A percentile compares a stretch with the other conserved stretches of the same genome.
Evolutionary conservation across 2,797 vertebrate genomes (phyloP).

Genomic region (Tolypeutes matacus): DNA sequence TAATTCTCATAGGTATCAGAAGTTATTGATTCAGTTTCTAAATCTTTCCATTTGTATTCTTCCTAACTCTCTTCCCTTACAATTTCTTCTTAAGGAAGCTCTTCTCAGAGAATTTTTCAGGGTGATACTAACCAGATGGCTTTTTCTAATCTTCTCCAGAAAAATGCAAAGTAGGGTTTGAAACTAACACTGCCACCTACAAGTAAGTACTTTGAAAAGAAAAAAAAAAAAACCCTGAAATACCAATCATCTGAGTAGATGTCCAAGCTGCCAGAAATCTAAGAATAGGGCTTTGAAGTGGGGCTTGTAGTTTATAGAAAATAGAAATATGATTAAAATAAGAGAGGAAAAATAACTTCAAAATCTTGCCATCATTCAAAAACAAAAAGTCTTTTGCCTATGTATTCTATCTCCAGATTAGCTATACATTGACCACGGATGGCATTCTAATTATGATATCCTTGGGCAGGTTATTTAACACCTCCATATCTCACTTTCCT

Average conservation of each 20-base stretch:
- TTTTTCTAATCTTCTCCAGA: conserved; percentile 77
- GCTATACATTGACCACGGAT: background rate
- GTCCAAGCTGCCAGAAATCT: conserved; percentile 79
- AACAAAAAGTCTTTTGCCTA: conserved; percentile 43
- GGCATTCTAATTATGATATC: background rate
- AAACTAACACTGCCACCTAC: conserved; percentile 81
- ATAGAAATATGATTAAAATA: conserved; percentile 72
- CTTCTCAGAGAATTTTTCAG: conserved; percentile 66
- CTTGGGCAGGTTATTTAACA: background rate
- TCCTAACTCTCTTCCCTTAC: conserved; percentile 10
- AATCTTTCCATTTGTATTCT: conserved; percentile 56
- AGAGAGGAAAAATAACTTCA: conserved; percentile 69
- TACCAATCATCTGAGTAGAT: conserved; percentile 77
- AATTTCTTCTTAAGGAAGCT: conserved; percentile 76
- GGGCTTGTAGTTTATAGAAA: conserved; percentile 72
- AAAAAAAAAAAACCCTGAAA: conserved; percentile 70
- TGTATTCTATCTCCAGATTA: conserved; percentile 24
- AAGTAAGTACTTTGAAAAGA: conserved; percentile 74
- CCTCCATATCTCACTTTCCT: conserved; percentile 18
- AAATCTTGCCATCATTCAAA: conserved; percentile 65
- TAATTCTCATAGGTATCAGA: conserved; percentile 29
- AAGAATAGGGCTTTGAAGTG: conserved; percentile 74
- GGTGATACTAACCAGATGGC: conserved; percentile 80
- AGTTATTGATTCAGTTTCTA: conserved; percentile 54
- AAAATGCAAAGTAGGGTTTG: conserved; percentile 79